Evolutionary conservation across 2,888 invertebrate genomes (phyloP), one percentile per base, ranked within the genome.

Genomic region (Mongoloraphidia duomilia): DNA sequence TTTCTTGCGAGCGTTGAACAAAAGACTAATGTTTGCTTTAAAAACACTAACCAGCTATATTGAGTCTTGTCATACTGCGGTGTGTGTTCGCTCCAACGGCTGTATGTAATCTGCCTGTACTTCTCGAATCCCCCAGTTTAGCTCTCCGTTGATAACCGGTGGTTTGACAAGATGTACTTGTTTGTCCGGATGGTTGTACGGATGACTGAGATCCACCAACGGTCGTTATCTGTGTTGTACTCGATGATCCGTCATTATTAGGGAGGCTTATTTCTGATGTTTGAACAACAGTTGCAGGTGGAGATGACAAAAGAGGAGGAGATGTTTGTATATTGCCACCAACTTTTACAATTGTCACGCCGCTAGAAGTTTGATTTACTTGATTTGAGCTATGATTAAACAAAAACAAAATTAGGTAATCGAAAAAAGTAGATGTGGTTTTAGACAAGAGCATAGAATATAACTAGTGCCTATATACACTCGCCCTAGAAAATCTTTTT

Each of bases 271-370:
- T 42, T 42, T 35, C 40, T 17, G 47, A n/a, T 8, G 42, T 26
- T 54, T 60, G 59, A 33, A 60, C 58, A 34, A 44, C 40, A 26
- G 51, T 51, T 41, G 59, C 53, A 39, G 62, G 54, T 17, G 60
- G 50, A 35, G 59, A 51, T 49, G 50, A 48, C 46, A 44, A 26
- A 17, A 33, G 37, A 26, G 49, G 17, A 39, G 49, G 40, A 10
- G 57, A 51, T 34, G 57, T 44, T 50, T 50, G 56, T 14, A 55
- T 49, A 50, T 53, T 50, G 38, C 77, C 77, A 41, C 83, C 83
- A 11, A 87, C 74, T 63, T 84, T 84, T 26, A 87, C 86, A 52
- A 87, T 85, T 1, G 87, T 88, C 8, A 87, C 82, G 5, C 84
- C 84, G 3, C 82, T 80, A 0, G 82, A 79, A 1, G 79, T 84